Conservation (phyloP, 2,113 vertebrate genomes). For the Neogobius melanostomus region DNA sequence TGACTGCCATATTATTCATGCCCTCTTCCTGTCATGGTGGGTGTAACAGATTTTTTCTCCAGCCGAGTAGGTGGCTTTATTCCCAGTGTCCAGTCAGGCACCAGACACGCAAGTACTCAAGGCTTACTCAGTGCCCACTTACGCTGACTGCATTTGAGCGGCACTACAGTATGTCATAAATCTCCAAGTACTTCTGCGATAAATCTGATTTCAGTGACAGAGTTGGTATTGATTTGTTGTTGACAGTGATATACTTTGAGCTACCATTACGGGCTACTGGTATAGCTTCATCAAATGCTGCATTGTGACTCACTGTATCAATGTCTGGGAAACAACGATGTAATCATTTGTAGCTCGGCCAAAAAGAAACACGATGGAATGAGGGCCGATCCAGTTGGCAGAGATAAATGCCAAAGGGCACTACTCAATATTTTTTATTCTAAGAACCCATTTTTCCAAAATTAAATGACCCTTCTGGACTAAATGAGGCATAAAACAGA, state of each 20-base stretch:
- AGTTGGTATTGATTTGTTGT: slow-evolving; percentile 29
- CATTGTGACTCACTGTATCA: slow-evolving; percentile 53
- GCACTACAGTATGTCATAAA: background rate
- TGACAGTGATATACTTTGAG: slow-evolving; percentile 9
- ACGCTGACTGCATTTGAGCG: background rate
- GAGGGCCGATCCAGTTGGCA: slow-evolving; percentile 28
- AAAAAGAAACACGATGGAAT: slow-evolving; percentile 19
- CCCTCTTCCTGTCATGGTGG: slow-evolving; percentile 38
- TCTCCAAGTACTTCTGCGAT: slow-evolving; percentile 8
- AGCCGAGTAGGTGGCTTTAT: slow-evolving; percentile 34
- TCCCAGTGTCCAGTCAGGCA: slow-evolving; percentile 12
- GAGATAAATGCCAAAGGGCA: slow-evolving; percentile 20
- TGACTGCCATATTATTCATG: slow-evolving; percentile 19
- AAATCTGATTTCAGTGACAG: slow-evolving; percentile 30
- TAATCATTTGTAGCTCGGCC: slow-evolving; percentile 42
- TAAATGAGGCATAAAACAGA: no score
- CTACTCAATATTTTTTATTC: no score
- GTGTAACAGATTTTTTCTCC: slow-evolving; percentile 30
- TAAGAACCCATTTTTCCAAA: background rate
- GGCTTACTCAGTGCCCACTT: background rate
- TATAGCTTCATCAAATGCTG: slow-evolving; percentile 37
- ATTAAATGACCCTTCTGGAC: no score
- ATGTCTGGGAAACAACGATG: slow-evolving; percentile 54
- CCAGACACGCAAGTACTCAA: slow-evolving; percentile 6
- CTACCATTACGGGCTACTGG: background rate